Evolutionary conservation across 2,888 invertebrate species (phyloP), one percentile per base, ranked within the genome.

Genomic region (Trichopria drosophilae): DNA sequence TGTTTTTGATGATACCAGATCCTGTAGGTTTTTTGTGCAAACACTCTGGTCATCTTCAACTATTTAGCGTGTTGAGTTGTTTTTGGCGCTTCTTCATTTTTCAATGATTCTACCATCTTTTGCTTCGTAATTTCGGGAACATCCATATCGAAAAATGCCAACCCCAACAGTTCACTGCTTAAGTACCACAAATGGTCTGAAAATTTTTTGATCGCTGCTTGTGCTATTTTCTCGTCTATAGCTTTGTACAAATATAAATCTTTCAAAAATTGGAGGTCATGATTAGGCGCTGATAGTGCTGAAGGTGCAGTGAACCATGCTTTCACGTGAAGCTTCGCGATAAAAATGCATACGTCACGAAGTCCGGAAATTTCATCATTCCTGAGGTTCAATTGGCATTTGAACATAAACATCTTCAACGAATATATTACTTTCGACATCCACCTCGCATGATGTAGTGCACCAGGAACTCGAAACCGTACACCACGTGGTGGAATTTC

Each of bases 141-240:
- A 29, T 24, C 28, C n/a, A 29, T 31, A 10, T 37, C 22, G 19
- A 46, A 37, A 29, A 37, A 35, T 2, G 36, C 24, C 3, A 45
- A 10, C 4, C 45, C 23, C 6, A 45, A 23, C 15, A 29, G 37
- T 22, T 46, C 46, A 12, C 26, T 22, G 3, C 29, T 37, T 15
- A 46, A 37, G 22, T 46, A 46, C 46, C 46, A 46, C 1, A 46
- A 19, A 20, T 46, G 37, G 37, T 46, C 37, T 9, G 46, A 24
- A 16, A 46, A 28, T 46, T 46, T 46, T 13, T 35, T 37, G 12
- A 46, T 16, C 29, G 37, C 37, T 20, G 18, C 22, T 10, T 10
- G 15, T 28, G 46, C 26, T 13, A 29, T 46, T 7, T 28, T 29
- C 22, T 12, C 20, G 19, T 37, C 36, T 37, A n/a, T 23, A 29